Conservation (phyloP, 2,797 vertebrate species). For the Gadopsis marmoratus region DNA sequence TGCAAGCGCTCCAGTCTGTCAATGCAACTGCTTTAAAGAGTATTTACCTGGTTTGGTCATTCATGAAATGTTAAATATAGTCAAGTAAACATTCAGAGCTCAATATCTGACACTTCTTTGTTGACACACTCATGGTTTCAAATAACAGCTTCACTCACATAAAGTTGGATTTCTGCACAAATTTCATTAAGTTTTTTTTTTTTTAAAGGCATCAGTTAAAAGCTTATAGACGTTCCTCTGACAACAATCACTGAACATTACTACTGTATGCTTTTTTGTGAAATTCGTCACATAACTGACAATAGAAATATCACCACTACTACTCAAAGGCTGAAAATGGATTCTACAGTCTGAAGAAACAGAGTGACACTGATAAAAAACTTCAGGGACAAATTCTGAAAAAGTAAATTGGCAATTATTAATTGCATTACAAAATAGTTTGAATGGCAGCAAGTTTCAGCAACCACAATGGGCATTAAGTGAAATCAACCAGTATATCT, state of each 20-base stretch:
- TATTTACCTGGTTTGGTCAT: constrained; percentile 43
- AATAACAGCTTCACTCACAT: constrained; percentile 38
- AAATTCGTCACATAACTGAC: constrained; percentile 38
- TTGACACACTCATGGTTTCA: constrained; percentile 24
- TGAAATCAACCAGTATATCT: not conserved
- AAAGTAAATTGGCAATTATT: constrained; percentile 12
- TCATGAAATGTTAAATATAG: constrained; percentile 32
- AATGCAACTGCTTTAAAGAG: constrained; percentile 41
- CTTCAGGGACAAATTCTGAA: constrained; percentile 20
- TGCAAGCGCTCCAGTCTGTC: constrained; percentile 10
- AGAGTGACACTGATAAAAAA: constrained; percentile 5
- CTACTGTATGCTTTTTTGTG: constrained; percentile 7
- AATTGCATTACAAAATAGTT: not conserved
- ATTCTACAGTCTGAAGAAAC: constrained; percentile 35
- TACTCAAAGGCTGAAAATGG: constrained; percentile 19
- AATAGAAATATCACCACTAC: constrained; percentile 22
- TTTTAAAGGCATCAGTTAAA: not conserved
- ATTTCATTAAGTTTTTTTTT: not conserved
- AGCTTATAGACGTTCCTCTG: constrained; percentile 13
- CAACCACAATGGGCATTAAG: not conserved
- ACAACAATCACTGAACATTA: constrained; percentile 42
- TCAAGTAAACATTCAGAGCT: constrained; percentile 45
- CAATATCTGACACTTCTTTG: constrained; percentile 21
- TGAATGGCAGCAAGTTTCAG: constrained; percentile 6
- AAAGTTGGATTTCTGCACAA: constrained; percentile 23